These are phyloP conservation scores for Micrastur ruficollis DNA, from an alignment of 2,797 vertebrate genomes.

Conservation along the genomic window DNA sequence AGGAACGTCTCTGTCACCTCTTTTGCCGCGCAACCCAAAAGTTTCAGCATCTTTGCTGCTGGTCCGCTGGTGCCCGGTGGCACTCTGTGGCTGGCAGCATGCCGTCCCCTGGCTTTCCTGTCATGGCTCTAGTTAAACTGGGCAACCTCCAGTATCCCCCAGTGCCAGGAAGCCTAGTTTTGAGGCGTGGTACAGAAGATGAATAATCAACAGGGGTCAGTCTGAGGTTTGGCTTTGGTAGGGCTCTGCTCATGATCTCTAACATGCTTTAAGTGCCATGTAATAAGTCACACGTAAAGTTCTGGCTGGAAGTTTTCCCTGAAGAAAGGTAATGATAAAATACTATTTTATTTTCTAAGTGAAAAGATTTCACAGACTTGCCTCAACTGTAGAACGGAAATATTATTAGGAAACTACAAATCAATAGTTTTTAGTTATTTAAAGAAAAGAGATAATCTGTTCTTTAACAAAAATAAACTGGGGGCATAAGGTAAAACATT, in stretches of 20 bases:
- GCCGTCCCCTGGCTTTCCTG: neutral
- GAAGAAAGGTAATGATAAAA: neutral
- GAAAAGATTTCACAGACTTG: neutral
- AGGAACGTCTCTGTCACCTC: neutral
- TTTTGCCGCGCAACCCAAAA: neutral
- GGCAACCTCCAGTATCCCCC: neutral
- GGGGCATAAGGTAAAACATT: neutral
- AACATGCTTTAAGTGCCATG: neutral
- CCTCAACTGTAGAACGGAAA: neutral
- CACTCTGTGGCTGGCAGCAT: neutral
- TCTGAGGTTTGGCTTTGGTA: neutral
- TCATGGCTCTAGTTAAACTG: neutral
- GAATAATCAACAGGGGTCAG: neutral
- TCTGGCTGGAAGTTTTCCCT: neutral
- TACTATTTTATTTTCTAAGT: neutral
- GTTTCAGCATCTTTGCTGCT: neutral
- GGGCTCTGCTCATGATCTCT: neutral
- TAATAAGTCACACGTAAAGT: neutral
- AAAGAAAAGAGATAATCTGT: neutral
- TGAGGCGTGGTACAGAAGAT: neutral
- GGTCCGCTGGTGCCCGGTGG: neutral
- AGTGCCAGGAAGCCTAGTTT: neutral
- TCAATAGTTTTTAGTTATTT: neutral
- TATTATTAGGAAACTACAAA: neutral
- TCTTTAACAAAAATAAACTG: neutral